Conservation (phyloP, 2,888 invertebrate genomes). For the Netelia fuscicornis region DNA sequence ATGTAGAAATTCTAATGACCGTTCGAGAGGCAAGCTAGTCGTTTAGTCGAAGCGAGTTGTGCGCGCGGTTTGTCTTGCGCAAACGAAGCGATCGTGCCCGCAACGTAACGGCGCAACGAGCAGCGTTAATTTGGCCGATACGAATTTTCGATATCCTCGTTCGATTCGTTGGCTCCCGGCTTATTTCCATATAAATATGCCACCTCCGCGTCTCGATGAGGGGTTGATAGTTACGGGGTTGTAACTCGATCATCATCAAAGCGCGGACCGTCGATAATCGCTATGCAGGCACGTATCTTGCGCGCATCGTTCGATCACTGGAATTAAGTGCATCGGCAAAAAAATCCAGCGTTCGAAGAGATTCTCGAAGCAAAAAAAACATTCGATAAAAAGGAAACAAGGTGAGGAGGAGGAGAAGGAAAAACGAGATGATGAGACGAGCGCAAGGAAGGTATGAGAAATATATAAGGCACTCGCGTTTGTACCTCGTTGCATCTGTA, state of each 20-base stretch:
- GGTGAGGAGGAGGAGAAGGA: neutral
- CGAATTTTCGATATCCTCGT: conserved; percentile 27
- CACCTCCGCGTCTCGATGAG: conserved; percentile 36
- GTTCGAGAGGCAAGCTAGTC: conserved; percentile 64
- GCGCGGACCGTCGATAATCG: conserved; percentile 56
- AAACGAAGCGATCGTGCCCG: conserved; percentile 53
- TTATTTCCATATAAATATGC: conserved; percentile 55
- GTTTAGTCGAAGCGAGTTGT: conserved; percentile 57
- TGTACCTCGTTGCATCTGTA: conserved; percentile 8
- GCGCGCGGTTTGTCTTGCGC: conserved; percentile 65
- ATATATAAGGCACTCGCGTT: conserved; percentile 41
- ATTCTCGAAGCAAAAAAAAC: neutral
- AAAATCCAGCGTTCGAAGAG: conserved; percentile 40
- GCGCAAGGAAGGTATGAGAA: conserved; percentile 27
- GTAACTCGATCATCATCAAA: conserved; percentile 35
- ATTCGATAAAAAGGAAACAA: conserved; percentile 14
- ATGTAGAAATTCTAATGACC: conserved; percentile 74
- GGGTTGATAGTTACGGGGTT: neutral
- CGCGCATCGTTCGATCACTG: conserved; percentile 54
- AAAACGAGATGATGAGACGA: conserved; percentile 44
- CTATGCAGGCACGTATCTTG: conserved; percentile 26
- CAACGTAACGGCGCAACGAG: neutral
- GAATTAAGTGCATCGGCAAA: conserved; percentile 54
- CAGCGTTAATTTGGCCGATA: neutral
- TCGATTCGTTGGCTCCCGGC: conserved; percentile 12